These are phyloP conservation scores for Mechanitis messenoides DNA, from an alignment of 2,888 invertebrate genomes.

Conservation along the genomic window DNA sequence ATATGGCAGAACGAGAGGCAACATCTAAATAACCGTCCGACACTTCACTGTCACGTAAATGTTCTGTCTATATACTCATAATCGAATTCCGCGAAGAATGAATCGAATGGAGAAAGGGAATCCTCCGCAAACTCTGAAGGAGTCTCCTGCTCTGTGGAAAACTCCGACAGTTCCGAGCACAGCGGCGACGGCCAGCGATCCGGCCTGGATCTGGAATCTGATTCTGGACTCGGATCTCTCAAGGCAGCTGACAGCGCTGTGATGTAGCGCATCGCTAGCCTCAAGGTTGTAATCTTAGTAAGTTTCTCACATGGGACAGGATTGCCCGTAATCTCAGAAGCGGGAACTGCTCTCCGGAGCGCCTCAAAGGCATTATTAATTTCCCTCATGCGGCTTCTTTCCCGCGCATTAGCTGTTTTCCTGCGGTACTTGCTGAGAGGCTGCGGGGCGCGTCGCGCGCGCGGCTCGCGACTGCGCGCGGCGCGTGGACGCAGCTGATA, in stretches of 20 bases:
- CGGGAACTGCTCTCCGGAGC: conserved; percentile 85
- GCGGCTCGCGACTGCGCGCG: conserved; percentile 68
- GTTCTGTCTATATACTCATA: conserved; percentile 70
- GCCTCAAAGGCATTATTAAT: conserved; percentile 93
- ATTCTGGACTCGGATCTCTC: conserved; percentile 55
- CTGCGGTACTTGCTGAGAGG: conserved; percentile 92
- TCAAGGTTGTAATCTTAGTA: conserved; percentile 92
- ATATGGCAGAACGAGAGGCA: conserved; percentile 64
- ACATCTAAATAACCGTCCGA: conserved; percentile 48
- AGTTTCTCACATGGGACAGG: conserved; percentile 83
- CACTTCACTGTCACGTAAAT: conserved; percentile 64
- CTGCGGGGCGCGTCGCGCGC: conserved; percentile 80
- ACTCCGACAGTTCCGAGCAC: conserved; percentile 75
- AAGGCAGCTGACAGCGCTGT: conserved; percentile 83
- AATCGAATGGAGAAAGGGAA: conserved; percentile 77
- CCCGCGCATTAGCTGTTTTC: conserved; percentile 93
- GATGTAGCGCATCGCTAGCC: conserved; percentile 93
- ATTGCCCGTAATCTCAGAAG: conserved; percentile 69
- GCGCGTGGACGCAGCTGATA: conserved; percentile 74
- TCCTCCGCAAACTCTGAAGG: conserved; percentile 72
- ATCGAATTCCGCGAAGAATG: conserved; percentile 72
- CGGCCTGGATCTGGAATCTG: conserved; percentile 44
- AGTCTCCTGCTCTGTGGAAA: conserved; percentile 68
- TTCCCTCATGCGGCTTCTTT: conserved; percentile 91
- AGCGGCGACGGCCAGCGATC: conserved; percentile 67